Conservation (phyloP, 2,888 invertebrate genomes). For the Zygogramma bicolorata region DNA sequence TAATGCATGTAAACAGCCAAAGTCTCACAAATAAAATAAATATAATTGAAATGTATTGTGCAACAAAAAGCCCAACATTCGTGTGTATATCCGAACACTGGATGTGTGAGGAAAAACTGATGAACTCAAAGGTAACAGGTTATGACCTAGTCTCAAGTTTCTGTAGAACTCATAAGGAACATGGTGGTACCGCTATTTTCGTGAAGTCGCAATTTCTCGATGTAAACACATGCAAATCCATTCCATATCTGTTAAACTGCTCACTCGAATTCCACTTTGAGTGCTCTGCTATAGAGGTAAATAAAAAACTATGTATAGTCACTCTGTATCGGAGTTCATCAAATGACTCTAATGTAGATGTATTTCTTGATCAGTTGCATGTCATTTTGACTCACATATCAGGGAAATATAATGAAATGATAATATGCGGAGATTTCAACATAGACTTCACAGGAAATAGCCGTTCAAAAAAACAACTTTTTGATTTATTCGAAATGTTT, state of each 20-base stretch:
- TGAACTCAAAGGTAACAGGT: background rate
- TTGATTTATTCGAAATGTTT: conserved; percentile 14
- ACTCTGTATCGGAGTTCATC: background rate
- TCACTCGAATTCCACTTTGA: background rate
- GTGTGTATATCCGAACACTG: conserved; percentile 16
- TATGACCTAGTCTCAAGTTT: conserved; percentile 7
- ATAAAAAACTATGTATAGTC: background rate
- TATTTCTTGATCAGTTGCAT: background rate
- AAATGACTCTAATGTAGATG: background rate
- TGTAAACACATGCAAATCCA: background rate
- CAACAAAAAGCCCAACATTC: background rate
- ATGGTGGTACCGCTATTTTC: conserved; percentile 14
- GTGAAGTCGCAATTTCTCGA: background rate
- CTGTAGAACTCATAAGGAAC: background rate
- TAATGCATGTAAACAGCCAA: conserved; percentile 10
- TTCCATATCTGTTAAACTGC: background rate
- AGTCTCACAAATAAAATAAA: conserved; percentile 12
- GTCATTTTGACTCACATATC: background rate
- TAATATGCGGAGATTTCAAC: conserved; percentile 17
- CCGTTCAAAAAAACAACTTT: background rate
- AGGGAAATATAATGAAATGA: background rate
- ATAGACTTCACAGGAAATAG: conserved; percentile 10
- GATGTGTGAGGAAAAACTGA: conserved; percentile 6
- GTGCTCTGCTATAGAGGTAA: background rate
- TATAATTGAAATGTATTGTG: conserved; percentile 9